Evolutionary conservation across 2,113 vertebrate species (phyloP).

Genomic region (Pitta sordida): DNA sequence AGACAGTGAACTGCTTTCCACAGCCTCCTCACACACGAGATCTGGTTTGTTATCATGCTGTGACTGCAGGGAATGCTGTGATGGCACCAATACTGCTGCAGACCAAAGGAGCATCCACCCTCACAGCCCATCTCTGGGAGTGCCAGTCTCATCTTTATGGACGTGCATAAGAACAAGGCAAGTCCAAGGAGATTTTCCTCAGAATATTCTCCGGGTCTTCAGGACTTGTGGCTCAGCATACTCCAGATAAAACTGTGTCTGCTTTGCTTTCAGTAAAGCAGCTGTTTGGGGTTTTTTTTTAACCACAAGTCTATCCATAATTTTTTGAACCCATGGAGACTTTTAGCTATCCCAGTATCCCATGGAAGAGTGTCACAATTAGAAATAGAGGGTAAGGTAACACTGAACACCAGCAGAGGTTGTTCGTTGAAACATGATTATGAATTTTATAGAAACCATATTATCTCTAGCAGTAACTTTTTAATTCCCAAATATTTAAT

Average conservation of each 20-base stretch:
- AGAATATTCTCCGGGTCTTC: neutral
- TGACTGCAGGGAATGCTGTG: neutral
- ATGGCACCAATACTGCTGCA: neutral
- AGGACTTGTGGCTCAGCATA: neutral
- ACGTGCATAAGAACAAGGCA: neutral
- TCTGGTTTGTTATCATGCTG: neutral
- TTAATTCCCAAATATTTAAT: constrained; percentile 17
- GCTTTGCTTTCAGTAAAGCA: neutral
- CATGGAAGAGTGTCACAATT: neutral
- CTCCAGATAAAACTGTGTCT: neutral
- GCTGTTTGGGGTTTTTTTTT: neutral
- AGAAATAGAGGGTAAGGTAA: neutral
- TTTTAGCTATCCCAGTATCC: neutral
- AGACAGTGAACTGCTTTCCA: neutral
- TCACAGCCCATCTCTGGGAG: neutral
- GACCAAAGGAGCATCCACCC: neutral
- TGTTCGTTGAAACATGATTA: neutral
- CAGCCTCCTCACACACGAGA: neutral
- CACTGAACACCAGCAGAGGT: neutral
- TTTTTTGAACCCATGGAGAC: neutral
- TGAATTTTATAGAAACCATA: neutral
- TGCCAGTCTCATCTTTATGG: neutral
- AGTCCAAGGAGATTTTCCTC: neutral
- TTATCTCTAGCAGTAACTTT: neutral
- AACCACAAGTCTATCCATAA: neutral